A percentile compares a stretch with the other conserved stretches of the same genome.
These are phyloP conservation scores for Varecia variegata DNA, from an alignment of 2,797 vertebrate genomes.

Conservation along the genomic window DNA sequence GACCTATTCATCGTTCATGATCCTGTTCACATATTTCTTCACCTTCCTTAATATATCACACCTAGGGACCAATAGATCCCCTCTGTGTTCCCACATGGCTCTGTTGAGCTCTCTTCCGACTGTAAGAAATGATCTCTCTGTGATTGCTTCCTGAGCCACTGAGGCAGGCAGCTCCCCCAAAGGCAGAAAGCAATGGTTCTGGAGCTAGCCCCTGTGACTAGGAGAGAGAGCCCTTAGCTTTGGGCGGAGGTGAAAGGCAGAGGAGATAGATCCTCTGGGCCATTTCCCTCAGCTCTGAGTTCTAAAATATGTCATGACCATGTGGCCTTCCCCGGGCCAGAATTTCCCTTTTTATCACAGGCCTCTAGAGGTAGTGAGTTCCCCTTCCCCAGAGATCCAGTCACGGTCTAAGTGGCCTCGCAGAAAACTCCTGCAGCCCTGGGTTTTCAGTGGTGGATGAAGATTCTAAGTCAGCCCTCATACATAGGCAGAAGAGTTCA, in stretches of 20 bases:
- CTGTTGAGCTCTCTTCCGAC: neutral
- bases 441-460: neutral
- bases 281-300: neutral
- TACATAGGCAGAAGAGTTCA: neutral
- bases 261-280: neutral
- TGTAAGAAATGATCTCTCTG: neutral
- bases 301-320: conserved; percentile 11
- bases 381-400: neutral
- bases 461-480: neutral
- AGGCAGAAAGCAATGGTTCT: neutral
- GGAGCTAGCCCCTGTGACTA: neutral
- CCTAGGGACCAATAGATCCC: neutral
- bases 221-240: neutral
- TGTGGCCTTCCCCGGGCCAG: neutral
- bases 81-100: neutral
- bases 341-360: neutral
- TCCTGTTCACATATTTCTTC: conserved; percentile 2
- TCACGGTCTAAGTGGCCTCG: neutral
- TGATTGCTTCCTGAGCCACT: neutral
- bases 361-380: neutral
- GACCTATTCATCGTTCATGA: neutral
- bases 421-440: neutral
- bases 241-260: too few relatives aligned
- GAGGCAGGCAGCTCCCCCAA: neutral
- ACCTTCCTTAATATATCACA: neutral